Evolutionary conservation across 2,113 vertebrate genomes (phyloP), one percentile per base, ranked within the genome.

Genomic region (Myxocyprinus asiaticus): DNA sequence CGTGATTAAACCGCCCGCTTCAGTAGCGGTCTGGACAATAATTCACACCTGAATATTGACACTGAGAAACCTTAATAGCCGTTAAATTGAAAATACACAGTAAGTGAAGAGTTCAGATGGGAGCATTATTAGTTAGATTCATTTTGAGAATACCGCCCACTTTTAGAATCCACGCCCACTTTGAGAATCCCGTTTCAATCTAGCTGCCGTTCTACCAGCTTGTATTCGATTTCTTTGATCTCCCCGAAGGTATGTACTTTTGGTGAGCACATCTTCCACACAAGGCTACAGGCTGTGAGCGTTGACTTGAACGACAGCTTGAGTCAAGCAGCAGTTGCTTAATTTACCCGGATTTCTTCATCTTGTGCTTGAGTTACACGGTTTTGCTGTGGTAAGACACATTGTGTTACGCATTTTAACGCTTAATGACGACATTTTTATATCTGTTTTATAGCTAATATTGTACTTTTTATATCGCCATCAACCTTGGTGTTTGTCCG

Each of bases 371-470:
- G 15, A 76, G 9, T 55, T 55, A 53, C 3, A 33, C 45, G 9
- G 33, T 15, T 15, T 76, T 7, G 8, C 5, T n/a, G 22, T 55
- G 74, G 74, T 76, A 76, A 76, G 73, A 33, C 22, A 33, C 22
- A 33, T 33, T 33, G 22, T 33, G 22, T 33, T 33, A 33, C 22
- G 22, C 22, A 33, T 33, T 33, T 33, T 33, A 33, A 33, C 22
- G 22, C 22, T 33, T 33, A 33, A 33, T 33, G 22, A 33, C 22
- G 22, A 33, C 22, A 33, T 33, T 33, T 33, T 33, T 33, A 33
- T 33, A 33, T 33, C 22, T 4, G 10, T 56, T 10, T 69, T 44
- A 7, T 47, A 5, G 59, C 42, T 14, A 70, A 43, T 2, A n/a
- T 70, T 56, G 55, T 53, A 44, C 6, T 14, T 61, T 6, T 22